Conservation (phyloP, 2,797 vertebrate species). For the Manis crassicaudata region DNA sequence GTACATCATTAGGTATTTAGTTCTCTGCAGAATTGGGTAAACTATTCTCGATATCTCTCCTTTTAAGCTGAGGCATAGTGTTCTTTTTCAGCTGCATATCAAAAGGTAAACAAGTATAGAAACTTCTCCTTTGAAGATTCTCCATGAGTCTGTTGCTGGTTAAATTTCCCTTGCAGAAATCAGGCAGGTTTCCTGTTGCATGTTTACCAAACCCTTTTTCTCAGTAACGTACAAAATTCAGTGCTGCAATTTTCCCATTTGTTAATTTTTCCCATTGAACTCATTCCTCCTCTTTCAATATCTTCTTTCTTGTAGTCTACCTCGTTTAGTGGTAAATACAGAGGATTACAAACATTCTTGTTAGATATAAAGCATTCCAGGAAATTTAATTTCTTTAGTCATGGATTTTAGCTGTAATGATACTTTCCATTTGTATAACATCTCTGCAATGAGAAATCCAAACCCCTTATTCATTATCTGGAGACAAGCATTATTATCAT, state of each 20-base stretch:
- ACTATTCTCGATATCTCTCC: background rate
- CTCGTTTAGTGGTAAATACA: constrained; percentile 74
- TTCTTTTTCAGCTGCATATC: constrained; percentile 56
- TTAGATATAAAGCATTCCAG: constrained; percentile 79
- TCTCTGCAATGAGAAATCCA: constrained; percentile 72
- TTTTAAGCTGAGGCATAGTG: background rate
- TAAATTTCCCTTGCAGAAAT: constrained; percentile 73
- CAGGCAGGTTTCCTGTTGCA: constrained; percentile 75
- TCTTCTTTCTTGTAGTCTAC: constrained; percentile 74
- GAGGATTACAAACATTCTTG: constrained; percentile 80
- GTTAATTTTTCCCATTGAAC: constrained; percentile 71
- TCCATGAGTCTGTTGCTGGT: constrained; percentile 71
- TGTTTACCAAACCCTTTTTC: constrained; percentile 68
- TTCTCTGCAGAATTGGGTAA: background rate
- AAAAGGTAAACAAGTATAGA: constrained; percentile 75
- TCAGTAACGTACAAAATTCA: constrained; percentile 39
- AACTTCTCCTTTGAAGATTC: constrained; percentile 75
- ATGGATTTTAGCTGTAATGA: constrained; percentile 75
- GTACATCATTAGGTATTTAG: background rate
- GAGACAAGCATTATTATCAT: constrained; percentile 77
- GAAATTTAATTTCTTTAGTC: constrained; percentile 82
- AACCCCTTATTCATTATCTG: constrained; percentile 73
- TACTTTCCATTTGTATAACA: constrained; percentile 63
- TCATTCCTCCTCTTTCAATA: constrained; percentile 63
- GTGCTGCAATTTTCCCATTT: constrained; percentile 75